phyloP scores from a whole-genome alignment of 2,797 vertebrate genomes.

The Ciconia nigra region DNA sequence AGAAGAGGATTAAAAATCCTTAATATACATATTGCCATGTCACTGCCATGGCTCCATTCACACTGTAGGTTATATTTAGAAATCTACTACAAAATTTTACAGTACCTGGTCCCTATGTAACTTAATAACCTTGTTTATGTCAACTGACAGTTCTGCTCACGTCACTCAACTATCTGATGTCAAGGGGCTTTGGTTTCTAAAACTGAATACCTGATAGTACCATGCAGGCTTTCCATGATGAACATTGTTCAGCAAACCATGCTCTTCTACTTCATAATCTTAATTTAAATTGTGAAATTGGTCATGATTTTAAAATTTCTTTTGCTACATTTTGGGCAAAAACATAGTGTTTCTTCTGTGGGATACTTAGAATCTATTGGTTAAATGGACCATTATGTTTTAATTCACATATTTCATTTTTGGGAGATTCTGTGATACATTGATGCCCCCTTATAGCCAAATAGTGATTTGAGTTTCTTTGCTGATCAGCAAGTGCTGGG shows the following conservation, averaged over 20 bases:
- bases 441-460: not conserved
- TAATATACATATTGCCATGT: not conserved
- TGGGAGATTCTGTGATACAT: not conserved
- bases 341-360: not conserved
- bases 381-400: not conserved
- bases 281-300: not conserved
- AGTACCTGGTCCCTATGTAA: constrained; percentile 22
- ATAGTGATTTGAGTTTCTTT: not conserved
- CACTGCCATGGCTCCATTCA: constrained; percentile 30
- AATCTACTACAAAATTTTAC: constrained; percentile 45
- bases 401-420: not conserved
- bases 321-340: not conserved
- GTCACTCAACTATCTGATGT: constrained; percentile 40
- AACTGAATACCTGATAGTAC: not conserved
- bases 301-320: not conserved
- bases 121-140: constrained; percentile 53
- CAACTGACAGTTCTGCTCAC: constrained; percentile 23
- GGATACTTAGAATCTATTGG: not conserved
- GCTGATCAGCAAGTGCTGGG: not conserved
- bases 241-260: not conserved
- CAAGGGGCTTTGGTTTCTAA: constrained; percentile 19
- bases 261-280: not conserved
- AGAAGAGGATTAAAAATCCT: not conserved
- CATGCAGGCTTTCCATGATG: not conserved
- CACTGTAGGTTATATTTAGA: constrained; percentile 41